A percentile compares a stretch with the other conserved stretches of the same genome.
phyloP scores from a whole-genome alignment of 2,888 invertebrate species.

The Crocallis elinguaria region DNA sequence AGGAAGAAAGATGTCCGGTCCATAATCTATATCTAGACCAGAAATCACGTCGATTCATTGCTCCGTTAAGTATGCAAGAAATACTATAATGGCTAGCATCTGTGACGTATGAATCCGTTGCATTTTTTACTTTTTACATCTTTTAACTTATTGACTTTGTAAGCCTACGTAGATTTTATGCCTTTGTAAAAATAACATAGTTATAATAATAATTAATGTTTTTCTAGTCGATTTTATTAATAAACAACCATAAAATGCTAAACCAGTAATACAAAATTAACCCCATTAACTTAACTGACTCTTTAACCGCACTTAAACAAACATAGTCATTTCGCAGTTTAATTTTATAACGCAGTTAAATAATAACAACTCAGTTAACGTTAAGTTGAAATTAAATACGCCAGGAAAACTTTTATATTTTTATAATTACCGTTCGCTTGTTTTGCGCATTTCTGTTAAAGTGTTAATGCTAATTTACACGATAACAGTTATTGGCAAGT shows the following conservation, averaged over 20 bases:
- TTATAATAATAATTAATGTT: no score
- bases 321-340: slow-evolving; percentile 10
- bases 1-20: no score
- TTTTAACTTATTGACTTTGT: no score
- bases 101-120: no score
- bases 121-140: no score
- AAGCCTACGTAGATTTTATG: no score
- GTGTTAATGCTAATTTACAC: background rate
- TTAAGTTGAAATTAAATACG: slow-evolving; percentile 10
- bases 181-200: no score
- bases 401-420: slow-evolving; percentile 14
- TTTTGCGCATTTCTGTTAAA: slow-evolving; percentile 9
- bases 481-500: background rate
- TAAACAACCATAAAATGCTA: background rate
- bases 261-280: background rate
- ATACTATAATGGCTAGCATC: no score
- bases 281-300: background rate
- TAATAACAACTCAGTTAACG: slow-evolving; percentile 5
- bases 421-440: slow-evolving; percentile 16
- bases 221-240: background rate
- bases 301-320: slow-evolving; percentile 6
- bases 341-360: slow-evolving; percentile 12
- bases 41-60: no score
- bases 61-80: no score
- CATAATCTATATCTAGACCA: no score